phyloP scores from a whole-genome alignment of 2,797 vertebrate genomes.

The Lepus oiostolus region DNA sequence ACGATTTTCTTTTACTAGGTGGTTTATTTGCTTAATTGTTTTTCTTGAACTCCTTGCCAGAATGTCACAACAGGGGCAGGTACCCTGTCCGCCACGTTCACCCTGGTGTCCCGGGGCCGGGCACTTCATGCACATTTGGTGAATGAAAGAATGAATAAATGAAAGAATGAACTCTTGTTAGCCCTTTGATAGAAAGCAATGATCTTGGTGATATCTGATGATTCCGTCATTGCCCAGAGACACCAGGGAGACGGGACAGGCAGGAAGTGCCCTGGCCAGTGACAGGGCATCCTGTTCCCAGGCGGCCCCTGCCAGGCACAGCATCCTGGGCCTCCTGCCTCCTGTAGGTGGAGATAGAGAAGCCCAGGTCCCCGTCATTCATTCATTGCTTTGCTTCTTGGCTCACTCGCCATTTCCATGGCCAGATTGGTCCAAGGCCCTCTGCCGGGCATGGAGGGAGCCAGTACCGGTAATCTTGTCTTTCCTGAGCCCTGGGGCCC shows the following conservation, averaged over 20 bases:
- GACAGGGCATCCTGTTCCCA: constrained; percentile 26
- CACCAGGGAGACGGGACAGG: background rate
- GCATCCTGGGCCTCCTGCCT: background rate
- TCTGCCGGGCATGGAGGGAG: background rate
- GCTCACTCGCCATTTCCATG: background rate
- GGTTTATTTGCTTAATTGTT: background rate
- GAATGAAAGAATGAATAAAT: background rate
- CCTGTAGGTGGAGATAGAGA: constrained; percentile 1
- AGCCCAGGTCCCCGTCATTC: constrained; percentile 27
- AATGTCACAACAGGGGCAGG: background rate
- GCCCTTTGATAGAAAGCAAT: background rate
- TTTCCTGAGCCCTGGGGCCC: background rate
- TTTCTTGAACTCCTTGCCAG: background rate
- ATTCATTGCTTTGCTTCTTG: background rate
- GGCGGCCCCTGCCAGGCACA: background rate
- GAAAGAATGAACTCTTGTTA: background rate
- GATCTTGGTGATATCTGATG: background rate
- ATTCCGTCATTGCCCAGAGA: background rate
- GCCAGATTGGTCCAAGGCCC: background rate
- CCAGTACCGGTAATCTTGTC: background rate
- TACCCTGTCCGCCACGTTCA: background rate
- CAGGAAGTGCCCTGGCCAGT: background rate
- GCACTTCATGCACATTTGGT: background rate
- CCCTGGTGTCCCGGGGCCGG: background rate
- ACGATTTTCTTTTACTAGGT: background rate